Evolutionary conservation across 2,888 invertebrate species (phyloP).

Genomic region (Osmoderma eremita): DNA sequence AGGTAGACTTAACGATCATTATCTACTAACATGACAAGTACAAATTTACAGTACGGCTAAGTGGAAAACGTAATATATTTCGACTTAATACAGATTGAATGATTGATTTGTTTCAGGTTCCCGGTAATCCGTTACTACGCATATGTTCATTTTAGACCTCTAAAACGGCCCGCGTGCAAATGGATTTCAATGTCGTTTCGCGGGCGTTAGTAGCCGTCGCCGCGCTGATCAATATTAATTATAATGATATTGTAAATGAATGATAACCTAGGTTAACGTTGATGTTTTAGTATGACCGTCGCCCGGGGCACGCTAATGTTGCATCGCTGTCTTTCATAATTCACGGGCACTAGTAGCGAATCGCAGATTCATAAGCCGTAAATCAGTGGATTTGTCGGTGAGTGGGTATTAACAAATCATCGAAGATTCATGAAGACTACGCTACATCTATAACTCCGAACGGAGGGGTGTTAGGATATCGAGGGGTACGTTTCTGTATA

Average conservation of each 20-base stretch:
- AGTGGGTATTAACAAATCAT: slow-evolving; percentile 12
- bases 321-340: slow-evolving; percentile 21
- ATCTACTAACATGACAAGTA: slow-evolving; percentile 5
- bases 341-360: neutral
- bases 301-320: slow-evolving; percentile 7
- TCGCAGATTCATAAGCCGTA: slow-evolving; percentile 3
- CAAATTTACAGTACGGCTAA: slow-evolving; percentile 43
- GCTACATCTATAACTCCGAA: neutral
- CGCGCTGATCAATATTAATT: slow-evolving; percentile 50
- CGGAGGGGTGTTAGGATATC: too few species aligned
- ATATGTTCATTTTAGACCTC: slow-evolving; percentile 40
- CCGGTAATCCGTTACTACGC: slow-evolving; percentile 45
- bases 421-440: slow-evolving; percentile 3
- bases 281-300: slow-evolving; percentile 13
- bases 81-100: slow-evolving; percentile 48
- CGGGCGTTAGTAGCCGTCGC: slow-evolving; percentile 39
- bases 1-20: slow-evolving; percentile 3
- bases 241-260: slow-evolving; percentile 49
- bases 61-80: slow-evolving; percentile 51
- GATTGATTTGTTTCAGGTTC: slow-evolving; percentile 44
- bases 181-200: slow-evolving; percentile 44
- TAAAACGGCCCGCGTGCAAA: slow-evolving; percentile 37
- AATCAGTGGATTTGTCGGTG: slow-evolving; percentile 19
- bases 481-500: too few species aligned
- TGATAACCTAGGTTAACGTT: slow-evolving; percentile 37